Conservation (phyloP, 1,140 invertebrate species). For the Ceratosolen fusciceps region DNA sequence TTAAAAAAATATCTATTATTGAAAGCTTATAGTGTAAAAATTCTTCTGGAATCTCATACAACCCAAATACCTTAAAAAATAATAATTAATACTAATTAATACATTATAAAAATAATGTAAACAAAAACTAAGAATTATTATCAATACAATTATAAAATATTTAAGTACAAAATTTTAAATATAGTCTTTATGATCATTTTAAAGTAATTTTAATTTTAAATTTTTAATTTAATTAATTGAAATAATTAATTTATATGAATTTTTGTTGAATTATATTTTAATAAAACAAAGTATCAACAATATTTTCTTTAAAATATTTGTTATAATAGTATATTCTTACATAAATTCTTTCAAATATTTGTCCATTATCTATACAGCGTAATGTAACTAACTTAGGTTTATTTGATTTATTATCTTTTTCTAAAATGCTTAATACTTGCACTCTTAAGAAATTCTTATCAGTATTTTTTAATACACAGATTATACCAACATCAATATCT, state of each 20-base stretch:
- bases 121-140: conserved; percentile 15
- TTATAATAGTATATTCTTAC: conserved; percentile 48
- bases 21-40: conserved; percentile 54
- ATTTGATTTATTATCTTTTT: conserved; percentile 47
- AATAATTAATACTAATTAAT: conserved; percentile 26
- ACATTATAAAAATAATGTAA: too few species aligned
- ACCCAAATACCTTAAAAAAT: conserved; percentile 53
- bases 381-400: conserved; percentile 53
- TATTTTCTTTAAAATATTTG: neutral
- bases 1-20: conserved; percentile 63
- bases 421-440: conserved; percentile 57
- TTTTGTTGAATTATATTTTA: neutral
- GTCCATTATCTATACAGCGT: conserved; percentile 62
- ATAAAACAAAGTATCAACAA: too few species aligned
- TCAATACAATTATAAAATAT: too few species aligned
- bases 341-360: conserved; percentile 50
- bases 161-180: too few species aligned
- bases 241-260: too few species aligned
- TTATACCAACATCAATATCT: conserved; percentile 54
- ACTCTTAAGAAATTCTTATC: conserved; percentile 62
- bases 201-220: too few species aligned
- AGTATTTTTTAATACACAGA: conserved; percentile 56
- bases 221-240: neutral
- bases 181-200: too few species aligned
- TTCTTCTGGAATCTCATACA: conserved; percentile 61